Evolutionary conservation across 2,888 invertebrate genomes (phyloP), one percentile per base, ranked within the genome.

Genomic region (Hypselothyrea guttata): DNA sequence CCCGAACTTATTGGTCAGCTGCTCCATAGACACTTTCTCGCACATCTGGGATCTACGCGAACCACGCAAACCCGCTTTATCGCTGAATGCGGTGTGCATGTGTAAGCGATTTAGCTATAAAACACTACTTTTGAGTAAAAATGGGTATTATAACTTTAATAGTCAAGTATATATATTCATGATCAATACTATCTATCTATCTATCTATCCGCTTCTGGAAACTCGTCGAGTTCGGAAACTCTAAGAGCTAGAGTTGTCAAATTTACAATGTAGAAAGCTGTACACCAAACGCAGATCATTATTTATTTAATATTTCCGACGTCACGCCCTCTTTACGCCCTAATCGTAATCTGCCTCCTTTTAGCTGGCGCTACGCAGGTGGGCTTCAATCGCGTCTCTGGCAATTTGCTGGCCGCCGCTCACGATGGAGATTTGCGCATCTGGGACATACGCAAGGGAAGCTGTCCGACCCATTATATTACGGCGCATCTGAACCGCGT

Each of bases 341-440:
- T n/a, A n/a, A n/a, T n/a, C n/a, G n/a, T n/a, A n/a, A n/a, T n/a
- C n/a, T n/a, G n/a, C n/a, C n/a, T n/a, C n/a, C n/a, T n/a, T n/a
- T n/a, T n/a, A 94, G 96, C 96, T 85, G 96, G 96, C 75, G 97
- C 97, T 2, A 96, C 96, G 1, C 97, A 98, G 91, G 97, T 98
- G 0, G 94, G 97, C 83, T 98, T 98, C 95, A 98, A 98, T 88
- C 94, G 95, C 83, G 92, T 96, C 45, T 95, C 95, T 1, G 92
- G 94, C 0, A 92, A 97, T 88, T 91, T 96, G 66, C 91, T 98
- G 69, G 98, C 98, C 1, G 98, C 98, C 38, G 96, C 98, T 3
- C 98, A 98, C 89, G 98, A 98, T 88, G 98, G 97, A 1, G 98
- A 98, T 90, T 94, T 98, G 2, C 95, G 98, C 89, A 93, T 98